These are phyloP conservation scores for Etheostoma nigrum DNA, from an alignment of 2,797 vertebrate species.

Conservation along the genomic window DNA sequence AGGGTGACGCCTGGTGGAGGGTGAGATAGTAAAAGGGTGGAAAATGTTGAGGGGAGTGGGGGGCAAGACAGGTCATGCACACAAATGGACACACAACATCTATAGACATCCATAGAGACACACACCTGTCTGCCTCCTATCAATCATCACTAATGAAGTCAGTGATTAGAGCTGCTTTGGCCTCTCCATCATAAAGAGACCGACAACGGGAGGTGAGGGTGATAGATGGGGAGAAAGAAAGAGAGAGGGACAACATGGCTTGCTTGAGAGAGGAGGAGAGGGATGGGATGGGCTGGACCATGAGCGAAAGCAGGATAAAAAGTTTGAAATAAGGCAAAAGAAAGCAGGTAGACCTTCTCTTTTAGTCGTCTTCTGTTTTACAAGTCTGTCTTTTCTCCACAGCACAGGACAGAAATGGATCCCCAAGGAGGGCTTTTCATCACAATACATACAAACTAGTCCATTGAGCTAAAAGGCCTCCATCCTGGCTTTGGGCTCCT, in stretches of 20 bases:
- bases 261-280: conserved; percentile 50
- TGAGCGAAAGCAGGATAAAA: conserved; percentile 4
- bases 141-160: conserved; percentile 80
- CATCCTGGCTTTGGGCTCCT: conserved; percentile 50
- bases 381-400: conserved; percentile 46
- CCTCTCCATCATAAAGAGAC: conserved; percentile 65
- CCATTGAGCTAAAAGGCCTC: conserved; percentile 50
- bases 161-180: conserved; percentile 65
- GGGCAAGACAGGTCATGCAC: conserved; percentile 12
- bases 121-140: conserved; percentile 63
- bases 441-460: conserved; percentile 55
- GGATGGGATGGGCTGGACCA: conserved; percentile 36
- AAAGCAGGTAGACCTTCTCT: conserved; percentile 29
- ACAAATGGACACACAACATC: conserved; percentile 30
- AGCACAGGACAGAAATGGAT: conserved; percentile 37
- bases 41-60: background rate
- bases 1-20: conserved; percentile 37
- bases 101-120: conserved; percentile 28
- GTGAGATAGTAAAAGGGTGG: conserved; percentile 3
- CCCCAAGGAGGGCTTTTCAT: conserved; percentile 66
- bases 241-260: conserved; percentile 43
- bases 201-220: conserved; percentile 21
- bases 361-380: conserved; percentile 27
- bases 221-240: conserved; percentile 14
- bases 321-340: conserved; percentile 35